Percentiles rank a stretch among this genome's conserved stretches.
These are phyloP conservation scores for Copidosoma floridanum DNA, from an alignment of 1,140 invertebrate species.

Conservation along the genomic window DNA sequence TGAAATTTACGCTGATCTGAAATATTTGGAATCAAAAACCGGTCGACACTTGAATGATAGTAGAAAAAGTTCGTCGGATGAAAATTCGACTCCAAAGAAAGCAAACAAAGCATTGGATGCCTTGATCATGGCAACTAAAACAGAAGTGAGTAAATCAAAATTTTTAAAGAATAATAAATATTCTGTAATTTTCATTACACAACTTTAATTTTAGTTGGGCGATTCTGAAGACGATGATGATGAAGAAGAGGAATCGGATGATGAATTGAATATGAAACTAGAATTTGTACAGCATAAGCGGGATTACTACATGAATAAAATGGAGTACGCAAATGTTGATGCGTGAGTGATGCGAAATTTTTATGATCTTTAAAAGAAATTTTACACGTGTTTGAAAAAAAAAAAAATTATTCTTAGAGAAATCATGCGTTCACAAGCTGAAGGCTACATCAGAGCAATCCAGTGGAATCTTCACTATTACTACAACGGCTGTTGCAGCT, in stretches of 20 bases:
- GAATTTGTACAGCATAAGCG: slow-evolving; percentile 87
- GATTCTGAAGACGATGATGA: slow-evolving; percentile 53
- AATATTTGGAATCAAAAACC: slow-evolving; percentile 80
- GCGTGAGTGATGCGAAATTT: slow-evolving; percentile 56
- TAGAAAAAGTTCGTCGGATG: slow-evolving; percentile 30
- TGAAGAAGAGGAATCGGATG: slow-evolving; percentile 41
- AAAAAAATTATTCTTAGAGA: slow-evolving; percentile 59
- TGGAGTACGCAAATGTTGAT: slow-evolving; percentile 74
- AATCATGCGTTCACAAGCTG: slow-evolving; percentile 76
- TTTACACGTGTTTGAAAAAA: background rate
- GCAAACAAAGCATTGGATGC: slow-evolving; percentile 61
- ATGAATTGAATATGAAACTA: slow-evolving; percentile 56
- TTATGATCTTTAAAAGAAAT: background rate
- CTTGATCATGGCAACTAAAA: slow-evolving; percentile 60
- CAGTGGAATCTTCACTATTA: slow-evolving; percentile 98
- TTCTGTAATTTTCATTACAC: slow-evolving; percentile 3
- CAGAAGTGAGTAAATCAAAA: slow-evolving; percentile 3
- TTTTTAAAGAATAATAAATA: background rate
- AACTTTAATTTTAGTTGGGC: slow-evolving; percentile 39
- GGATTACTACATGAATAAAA: slow-evolving; percentile 89
- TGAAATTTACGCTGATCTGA: slow-evolving; percentile 80
- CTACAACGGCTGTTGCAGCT: slow-evolving; percentile 92
- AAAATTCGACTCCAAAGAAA: slow-evolving; percentile 27
- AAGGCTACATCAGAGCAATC: slow-evolving; percentile 86
- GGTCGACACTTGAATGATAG: slow-evolving; percentile 54